These are phyloP conservation scores for Solenopsis fugax DNA, from an alignment of 1,140 invertebrate genomes.

Conservation along the genomic window DNA sequence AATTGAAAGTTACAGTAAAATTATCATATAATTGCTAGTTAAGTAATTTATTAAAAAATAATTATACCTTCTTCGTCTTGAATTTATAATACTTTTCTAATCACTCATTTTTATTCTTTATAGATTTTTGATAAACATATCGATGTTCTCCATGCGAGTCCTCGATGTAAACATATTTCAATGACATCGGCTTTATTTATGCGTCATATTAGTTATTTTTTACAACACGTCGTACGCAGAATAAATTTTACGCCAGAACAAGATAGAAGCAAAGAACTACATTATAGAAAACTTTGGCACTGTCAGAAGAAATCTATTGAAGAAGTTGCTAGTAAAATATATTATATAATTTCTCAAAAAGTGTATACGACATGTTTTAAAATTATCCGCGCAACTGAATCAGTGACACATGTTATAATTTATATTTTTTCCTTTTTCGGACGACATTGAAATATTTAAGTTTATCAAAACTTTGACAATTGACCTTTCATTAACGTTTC, in stretches of 20 bases:
- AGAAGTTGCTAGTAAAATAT: slow-evolving; percentile 34
- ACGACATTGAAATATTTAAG: too few relatives aligned
- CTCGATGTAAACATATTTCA: slow-evolving; percentile 19
- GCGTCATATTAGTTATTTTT: slow-evolving; percentile 14
- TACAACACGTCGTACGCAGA: background rate
- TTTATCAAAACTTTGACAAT: too few relatives aligned
- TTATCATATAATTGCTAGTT: background rate
- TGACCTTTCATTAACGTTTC: too few relatives aligned
- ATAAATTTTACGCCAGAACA: slow-evolving; percentile 1
- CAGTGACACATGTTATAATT: too few relatives aligned
- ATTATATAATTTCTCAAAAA: background rate
- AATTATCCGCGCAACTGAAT: background rate
- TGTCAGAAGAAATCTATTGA: slow-evolving; percentile 2
- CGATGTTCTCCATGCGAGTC: background rate
- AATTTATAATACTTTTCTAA: background rate
- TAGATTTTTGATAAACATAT: slow-evolving; percentile 32
- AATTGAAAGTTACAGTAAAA: background rate
- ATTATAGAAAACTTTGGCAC: slow-evolving; percentile 37
- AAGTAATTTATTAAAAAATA: background rate
- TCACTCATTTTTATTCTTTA: background rate
- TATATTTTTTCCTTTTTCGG: too few relatives aligned
- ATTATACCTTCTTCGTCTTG: background rate
- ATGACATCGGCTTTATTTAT: slow-evolving; percentile 29
- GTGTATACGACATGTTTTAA: background rate
- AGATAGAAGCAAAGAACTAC: slow-evolving; percentile 7